A percentile compares a stretch with the other conserved stretches of the same genome.
phyloP scores from a whole-genome alignment of 2,113 vertebrate genomes.

The Cinclus cinclus region DNA sequence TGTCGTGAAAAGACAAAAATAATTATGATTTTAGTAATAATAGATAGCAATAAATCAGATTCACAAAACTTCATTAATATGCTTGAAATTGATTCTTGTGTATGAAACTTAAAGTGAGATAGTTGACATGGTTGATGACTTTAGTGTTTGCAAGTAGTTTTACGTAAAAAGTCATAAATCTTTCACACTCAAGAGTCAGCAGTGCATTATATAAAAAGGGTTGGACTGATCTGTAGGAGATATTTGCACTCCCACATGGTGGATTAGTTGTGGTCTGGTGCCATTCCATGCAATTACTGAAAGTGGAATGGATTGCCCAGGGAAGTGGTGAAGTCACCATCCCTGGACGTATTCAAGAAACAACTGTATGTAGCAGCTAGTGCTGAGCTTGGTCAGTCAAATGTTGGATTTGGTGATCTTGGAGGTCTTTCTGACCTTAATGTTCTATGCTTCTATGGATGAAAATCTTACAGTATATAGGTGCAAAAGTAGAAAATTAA shows the following conservation, averaged over 20 bases:
- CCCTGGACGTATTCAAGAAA: background rate
- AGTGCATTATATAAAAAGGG: background rate
- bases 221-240: background rate
- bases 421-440: background rate
- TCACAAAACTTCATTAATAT: background rate
- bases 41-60: background rate
- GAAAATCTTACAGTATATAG: background rate
- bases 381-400: background rate
- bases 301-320: background rate
- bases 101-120: background rate
- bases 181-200: background rate
- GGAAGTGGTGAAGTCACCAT: background rate
- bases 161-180: background rate
- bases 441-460: background rate
- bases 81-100: background rate
- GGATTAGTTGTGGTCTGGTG: background rate
- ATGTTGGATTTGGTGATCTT: background rate
- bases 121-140: background rate
- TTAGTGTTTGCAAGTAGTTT: background rate
- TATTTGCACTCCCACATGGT: background rate
- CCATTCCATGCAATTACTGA: background rate
- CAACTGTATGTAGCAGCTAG: accelerated
- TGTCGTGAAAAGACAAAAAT: background rate
- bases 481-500: background rate
- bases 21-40: background rate